Conservation (phyloP, 2,797 vertebrate genomes). For the Choloepus didactylus region DNA sequence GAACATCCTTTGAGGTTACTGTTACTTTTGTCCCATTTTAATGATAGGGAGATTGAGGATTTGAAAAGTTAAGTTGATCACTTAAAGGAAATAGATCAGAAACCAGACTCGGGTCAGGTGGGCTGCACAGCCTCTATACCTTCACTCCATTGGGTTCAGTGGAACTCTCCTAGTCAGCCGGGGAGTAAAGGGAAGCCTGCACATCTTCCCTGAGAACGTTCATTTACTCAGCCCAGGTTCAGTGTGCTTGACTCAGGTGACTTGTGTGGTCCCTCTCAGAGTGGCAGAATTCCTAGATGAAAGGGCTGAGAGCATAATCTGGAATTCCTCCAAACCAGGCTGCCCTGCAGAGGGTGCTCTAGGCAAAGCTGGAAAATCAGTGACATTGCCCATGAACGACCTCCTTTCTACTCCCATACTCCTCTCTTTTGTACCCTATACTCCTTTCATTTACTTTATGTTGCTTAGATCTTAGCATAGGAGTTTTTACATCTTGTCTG, state of each 20-base stretch:
- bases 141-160: not conserved
- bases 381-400: not conserved
- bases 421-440: not conserved
- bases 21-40: not conserved
- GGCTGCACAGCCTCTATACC: not conserved
- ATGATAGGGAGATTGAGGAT: not conserved
- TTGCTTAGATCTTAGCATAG: constrained; percentile 28
- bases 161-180: not conserved
- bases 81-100: not conserved
- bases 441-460: not conserved
- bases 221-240: not conserved
- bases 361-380: not conserved
- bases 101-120: not conserved
- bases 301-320: not conserved
- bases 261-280: not conserved
- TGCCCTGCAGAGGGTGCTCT: not conserved
- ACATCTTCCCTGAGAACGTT: not conserved
- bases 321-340: not conserved
- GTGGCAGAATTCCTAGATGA: not conserved
- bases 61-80: not conserved
- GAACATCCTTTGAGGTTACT: not conserved
- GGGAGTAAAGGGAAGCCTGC: not conserved
- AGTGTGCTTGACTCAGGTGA: not conserved
- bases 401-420: not conserved
- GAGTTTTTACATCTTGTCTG: not conserved